phyloP scores from a whole-genome alignment of 2,888 invertebrate genomes.

The Andrena haemorrhoa region DNA sequence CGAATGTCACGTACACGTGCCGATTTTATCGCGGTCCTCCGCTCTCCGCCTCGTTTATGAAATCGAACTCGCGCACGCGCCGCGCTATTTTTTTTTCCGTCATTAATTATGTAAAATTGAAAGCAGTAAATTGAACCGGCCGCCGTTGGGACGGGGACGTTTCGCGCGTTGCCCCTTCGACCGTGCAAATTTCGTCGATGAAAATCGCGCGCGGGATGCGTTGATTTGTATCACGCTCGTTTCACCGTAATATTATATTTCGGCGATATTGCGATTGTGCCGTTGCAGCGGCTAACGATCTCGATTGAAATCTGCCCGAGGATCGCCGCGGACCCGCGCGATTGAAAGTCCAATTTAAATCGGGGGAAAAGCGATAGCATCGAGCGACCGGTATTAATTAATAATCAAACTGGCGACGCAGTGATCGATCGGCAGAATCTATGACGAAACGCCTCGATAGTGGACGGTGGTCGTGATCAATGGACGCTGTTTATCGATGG shows the following conservation, averaged over 20 bases:
- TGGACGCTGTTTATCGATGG: background rate
- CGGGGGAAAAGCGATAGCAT: background rate
- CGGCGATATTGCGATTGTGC: constrained; percentile 26
- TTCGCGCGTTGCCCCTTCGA: constrained; percentile 17
- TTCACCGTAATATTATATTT: constrained; percentile 40
- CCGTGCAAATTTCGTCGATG: constrained; percentile 42
- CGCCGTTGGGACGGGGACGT: constrained; percentile 10
- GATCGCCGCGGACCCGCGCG: constrained; percentile 5
- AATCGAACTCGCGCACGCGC: constrained; percentile 1
- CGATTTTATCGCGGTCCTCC: constrained; percentile 31
- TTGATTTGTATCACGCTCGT: constrained; percentile 43
- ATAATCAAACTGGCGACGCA: constrained; percentile 4
- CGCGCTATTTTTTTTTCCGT: background rate
- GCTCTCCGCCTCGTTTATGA: constrained; percentile 21
- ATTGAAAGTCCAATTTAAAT: constrained; percentile 38
- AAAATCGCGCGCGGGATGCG: constrained; percentile 44
- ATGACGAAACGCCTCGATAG: constrained; percentile 43
- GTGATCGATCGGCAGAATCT: constrained; percentile 42
- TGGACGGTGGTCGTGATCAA: constrained; percentile 16
- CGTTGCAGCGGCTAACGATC: constrained; percentile 30
- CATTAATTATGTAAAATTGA: constrained; percentile 58
- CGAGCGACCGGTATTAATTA: constrained; percentile 1
- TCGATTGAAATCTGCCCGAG: constrained; percentile 19
- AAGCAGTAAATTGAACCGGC: constrained; percentile 42
- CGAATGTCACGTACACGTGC: constrained; percentile 49